Base-by-base conservation (phyloP, 2,888 invertebrate species). In the Metellina segmentata region DNA sequence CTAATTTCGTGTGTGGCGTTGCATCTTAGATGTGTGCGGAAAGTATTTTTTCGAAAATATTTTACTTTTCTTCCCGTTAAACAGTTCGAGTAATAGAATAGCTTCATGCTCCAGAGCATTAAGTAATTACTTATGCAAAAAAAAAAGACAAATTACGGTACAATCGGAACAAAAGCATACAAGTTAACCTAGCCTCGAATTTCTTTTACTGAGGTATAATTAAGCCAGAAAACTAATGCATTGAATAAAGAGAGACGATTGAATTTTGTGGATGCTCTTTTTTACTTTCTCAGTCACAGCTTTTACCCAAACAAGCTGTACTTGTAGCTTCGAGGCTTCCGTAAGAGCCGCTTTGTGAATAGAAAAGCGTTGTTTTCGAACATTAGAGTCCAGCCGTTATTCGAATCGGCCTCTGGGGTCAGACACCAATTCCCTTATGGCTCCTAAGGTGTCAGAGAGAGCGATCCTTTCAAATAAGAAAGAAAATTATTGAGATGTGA, bases 21-120 rank as follows among this genome's bases (percentile, higher is more conserved):
- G 19, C 81, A 81, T 34, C 34, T 34, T 34, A 34, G 34, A 61
- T 20, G 61, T 61, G 16, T 48, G 34, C 8, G 69, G 61, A 81
- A 81, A 61, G 13, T 61, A 34, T 61, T 61, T 61, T 34, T 51
- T 77, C 13, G 8, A 48, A 81, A 19, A 61, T 20, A 11, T 61
- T 61, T 81, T 81, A 34, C 34, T 61, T 61, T 34, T 34, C 81
- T 61, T 81, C 53, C n/a, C 52, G 61, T 81, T 81, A 81, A 81
- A 81, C 61, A 61, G 61, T 81, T 61, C 34, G 61, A 61, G 61
- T 34, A 81, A 81, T 53, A 61, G 81, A 20, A 81, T 81, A 34
- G 7, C 61, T 52, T 81, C 34, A 34, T 61, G 81, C 81, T 48
- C 34, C 81, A 20, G 34, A 13, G 81, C 61, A 61, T 61, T 81